Evolutionary conservation across 2,888 invertebrate genomes (phyloP).

Genomic region (Dysmachus trigonus): DNA sequence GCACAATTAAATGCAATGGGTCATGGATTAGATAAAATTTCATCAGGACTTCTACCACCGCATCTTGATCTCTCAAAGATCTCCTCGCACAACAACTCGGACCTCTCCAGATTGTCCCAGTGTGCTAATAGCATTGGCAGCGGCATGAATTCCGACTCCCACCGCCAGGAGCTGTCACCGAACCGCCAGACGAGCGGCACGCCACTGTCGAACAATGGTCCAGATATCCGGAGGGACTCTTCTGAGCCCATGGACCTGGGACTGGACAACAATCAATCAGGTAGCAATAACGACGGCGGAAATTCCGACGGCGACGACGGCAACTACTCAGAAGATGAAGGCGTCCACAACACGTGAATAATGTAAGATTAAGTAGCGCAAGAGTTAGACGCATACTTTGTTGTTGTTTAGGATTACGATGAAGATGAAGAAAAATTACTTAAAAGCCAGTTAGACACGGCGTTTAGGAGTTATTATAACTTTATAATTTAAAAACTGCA

Average conservation of each 20-base stretch:
- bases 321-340: slow-evolving; percentile 64
- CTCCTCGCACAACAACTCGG: slow-evolving; percentile 52
- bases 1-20: slow-evolving; percentile 78
- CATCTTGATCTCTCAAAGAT: slow-evolving; percentile 63
- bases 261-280: slow-evolving; percentile 60
- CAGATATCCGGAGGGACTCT: slow-evolving; percentile 60
- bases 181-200: slow-evolving; percentile 33
- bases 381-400: background rate
- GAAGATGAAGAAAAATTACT: slow-evolving; percentile 18
- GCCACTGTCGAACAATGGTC: slow-evolving; percentile 49
- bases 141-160: slow-evolving; percentile 56
- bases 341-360: slow-evolving; percentile 60
- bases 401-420: slow-evolving; percentile 25
- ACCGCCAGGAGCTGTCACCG: slow-evolving; percentile 57
- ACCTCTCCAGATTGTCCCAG: slow-evolving; percentile 44
- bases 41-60: slow-evolving; percentile 62
- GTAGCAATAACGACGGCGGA: slow-evolving; percentile 59
- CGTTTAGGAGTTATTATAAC: slow-evolving; percentile 7
- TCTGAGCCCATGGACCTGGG: slow-evolving; percentile 64
- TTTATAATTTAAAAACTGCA: slow-evolving; percentile 30
- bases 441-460: background rate
- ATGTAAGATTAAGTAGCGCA: slow-evolving; percentile 33
- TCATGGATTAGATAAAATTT: slow-evolving; percentile 68
- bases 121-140: slow-evolving; percentile 49
- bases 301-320: slow-evolving; percentile 61